Percentiles rank a stretch among this genome's conserved stretches.
phyloP scores from a whole-genome alignment of 2,888 invertebrate species.

The Brenthis ino region DNA sequence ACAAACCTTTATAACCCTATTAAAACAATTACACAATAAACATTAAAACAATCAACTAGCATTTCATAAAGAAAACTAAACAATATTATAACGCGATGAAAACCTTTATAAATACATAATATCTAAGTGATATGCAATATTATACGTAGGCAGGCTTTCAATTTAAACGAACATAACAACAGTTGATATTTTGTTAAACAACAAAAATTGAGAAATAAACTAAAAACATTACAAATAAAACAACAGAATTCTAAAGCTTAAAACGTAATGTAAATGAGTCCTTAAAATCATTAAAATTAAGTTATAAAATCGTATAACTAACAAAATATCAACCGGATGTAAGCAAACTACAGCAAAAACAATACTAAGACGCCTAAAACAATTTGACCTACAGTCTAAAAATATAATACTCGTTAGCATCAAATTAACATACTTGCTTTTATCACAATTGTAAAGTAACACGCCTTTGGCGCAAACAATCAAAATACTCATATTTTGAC shows the following conservation, averaged over 20 bases:
- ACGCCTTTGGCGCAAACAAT: slow-evolving; percentile 66
- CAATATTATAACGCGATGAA: slow-evolving; percentile 28
- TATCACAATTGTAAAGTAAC: slow-evolving; percentile 69
- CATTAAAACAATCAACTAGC: slow-evolving; percentile 34
- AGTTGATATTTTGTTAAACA: slow-evolving; percentile 23
- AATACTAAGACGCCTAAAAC: slow-evolving; percentile 29
- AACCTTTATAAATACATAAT: slow-evolving; percentile 53
- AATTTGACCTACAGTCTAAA: slow-evolving; percentile 44
- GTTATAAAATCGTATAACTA: not conserved
- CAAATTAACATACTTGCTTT: slow-evolving; percentile 51
- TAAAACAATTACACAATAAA: slow-evolving; percentile 20
- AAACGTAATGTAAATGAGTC: not conserved
- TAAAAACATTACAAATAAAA: not conserved
- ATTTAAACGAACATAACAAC: slow-evolving; percentile 35
- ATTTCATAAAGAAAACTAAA: slow-evolving; percentile 43
- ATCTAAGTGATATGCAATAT: slow-evolving; percentile 80
- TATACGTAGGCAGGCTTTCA: slow-evolving; percentile 76
- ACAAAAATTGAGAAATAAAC: not conserved
- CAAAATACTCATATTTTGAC: slow-evolving; percentile 26
- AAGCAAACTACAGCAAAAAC: slow-evolving; percentile 36
- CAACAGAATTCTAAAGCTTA: not conserved
- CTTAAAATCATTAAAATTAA: not conserved
- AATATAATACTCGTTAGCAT: slow-evolving; percentile 44
- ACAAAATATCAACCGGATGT: slow-evolving; percentile 38
- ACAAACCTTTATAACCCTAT: slow-evolving; percentile 48